These are phyloP conservation scores for Mellivora capensis DNA, from an alignment of 2,113 vertebrate species.

Conservation along the genomic window DNA sequence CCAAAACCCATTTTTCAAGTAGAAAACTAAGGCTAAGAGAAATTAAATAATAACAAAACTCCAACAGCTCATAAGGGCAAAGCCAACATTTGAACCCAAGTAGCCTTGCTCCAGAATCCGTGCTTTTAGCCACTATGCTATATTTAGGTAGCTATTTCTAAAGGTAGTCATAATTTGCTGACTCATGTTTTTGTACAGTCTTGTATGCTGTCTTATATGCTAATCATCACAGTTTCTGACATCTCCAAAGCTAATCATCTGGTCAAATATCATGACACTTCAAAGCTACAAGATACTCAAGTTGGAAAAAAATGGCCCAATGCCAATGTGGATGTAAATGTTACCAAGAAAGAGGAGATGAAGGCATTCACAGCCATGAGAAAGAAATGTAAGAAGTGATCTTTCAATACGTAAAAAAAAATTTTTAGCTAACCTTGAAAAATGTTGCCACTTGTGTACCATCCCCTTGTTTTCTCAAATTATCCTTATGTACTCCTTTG, in stretches of 20 bases:
- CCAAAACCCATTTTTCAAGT: neutral
- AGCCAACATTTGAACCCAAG: neutral
- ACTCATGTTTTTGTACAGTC: neutral
- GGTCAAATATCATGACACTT: neutral
- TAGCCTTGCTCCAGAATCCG: neutral
- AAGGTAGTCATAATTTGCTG: neutral
- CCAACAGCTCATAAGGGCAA: neutral
- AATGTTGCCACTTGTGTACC: neutral
- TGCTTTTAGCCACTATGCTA: neutral
- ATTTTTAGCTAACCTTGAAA: neutral
- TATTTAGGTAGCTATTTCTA: neutral
- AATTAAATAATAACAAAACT: neutral
- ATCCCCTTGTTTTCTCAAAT: neutral
- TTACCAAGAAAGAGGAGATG: neutral
- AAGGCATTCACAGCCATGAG: neutral
- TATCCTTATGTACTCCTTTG: neutral
- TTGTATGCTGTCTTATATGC: neutral
- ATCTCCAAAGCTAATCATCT: neutral
- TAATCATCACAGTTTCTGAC: neutral
- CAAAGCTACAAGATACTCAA: neutral
- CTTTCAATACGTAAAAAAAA: neutral
- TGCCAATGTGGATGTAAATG: neutral
- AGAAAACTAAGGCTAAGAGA: conserved; percentile 1
- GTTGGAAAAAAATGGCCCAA: neutral
- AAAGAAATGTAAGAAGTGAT: neutral